Evolutionary conservation across 2,113 vertebrate genomes (phyloP), one percentile per base, ranked within the genome.

Genomic region (Gobio gobio): DNA sequence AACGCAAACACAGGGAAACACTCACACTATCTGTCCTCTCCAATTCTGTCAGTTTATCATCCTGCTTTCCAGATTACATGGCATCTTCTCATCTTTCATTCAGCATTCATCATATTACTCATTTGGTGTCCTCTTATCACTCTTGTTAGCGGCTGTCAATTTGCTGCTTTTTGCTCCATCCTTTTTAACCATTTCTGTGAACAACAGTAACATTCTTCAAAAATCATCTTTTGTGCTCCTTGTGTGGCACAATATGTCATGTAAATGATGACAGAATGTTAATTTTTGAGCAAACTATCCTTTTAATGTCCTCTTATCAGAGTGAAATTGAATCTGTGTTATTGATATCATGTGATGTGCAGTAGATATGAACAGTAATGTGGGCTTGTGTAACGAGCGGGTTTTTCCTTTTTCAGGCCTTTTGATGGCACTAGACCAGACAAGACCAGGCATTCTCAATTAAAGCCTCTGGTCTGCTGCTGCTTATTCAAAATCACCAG

Each of bases 381-480:
- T 61, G 29, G 33, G 20, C 10, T 78, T 78, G 33, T 59, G 54
- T 29, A 16, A 54, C 29, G 3, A 33, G 14, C 7, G 0, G 8
- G 14, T n/a, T 24, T 12, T 40, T 47, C 16, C 12, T 40, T 78
- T 59, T 22, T 20, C 66, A 12, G 66, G 76, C 24, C 61, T 82
- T 82, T 82, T 68, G 63, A 82, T 68, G 63, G 10, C 43, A 49
- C 79, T 82, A 22, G 79, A 51, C 61, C 24, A 51, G 61, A 82
- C 63, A n/a, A n/a, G n/a, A n/a, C n/a, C n/a, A n/a, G n/a, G n/a
- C n/a, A 64, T 18, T 80, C 43, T 43, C n/a, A 47, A 49, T 47
- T 80, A 82, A 82, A 66, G 79, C 45, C 45, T 51, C 24, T 51
- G 43, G 79, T 51, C 61, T 68, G 63, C 79, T 68, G 79, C 63